Base-by-base conservation (phyloP, 2,797 vertebrate genomes). In the Tiaroga cobitis region DNA sequence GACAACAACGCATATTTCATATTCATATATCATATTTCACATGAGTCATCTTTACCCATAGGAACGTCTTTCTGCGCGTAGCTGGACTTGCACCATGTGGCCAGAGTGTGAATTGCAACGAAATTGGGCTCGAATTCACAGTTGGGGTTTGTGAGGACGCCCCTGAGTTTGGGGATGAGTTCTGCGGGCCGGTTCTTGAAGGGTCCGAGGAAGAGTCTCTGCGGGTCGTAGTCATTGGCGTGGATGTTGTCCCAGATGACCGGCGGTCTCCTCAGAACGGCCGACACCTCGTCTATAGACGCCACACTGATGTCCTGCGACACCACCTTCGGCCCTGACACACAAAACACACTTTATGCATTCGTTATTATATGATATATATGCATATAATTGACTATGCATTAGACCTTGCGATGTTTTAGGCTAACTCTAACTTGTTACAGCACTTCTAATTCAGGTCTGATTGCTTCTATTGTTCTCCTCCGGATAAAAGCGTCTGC, bases 161-260 rank as follows among this genome's bases (percentile, higher is more conserved):
- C 98, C 92, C 95, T 96, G 56, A 99, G 94, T 79, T 96, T 96
- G 54, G 97, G 96, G 83, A 99, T 97, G 82, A 99, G 96, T 86
- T 98, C 97, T 51, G 97, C 97, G 83, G 96, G 96, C 29, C 98
- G 96, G 88, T 98, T 97, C 93, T 99, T 99, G 88, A 95, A 99
- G 2, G 98, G 98, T 24, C 98, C 98, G 63, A 99, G 94, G 91
- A 98, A 98, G 4, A 99, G 88, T 85, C 98, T 97, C 92, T 99
- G 99, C 81, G 98, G 98, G 93, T 99, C 98, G 24, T 99, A 99
- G 91, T 99, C 98, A 49, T 99, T 99, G 75, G 98, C 98, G 59
- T 99, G 98, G 91, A 99, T 98, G 87, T 99, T 99, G 95, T 99
- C 98, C 98, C 98, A 99, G 91, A 99, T 99, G 88, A 99, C 96